Evolutionary conservation across 1,140 invertebrate genomes (phyloP), one percentile per base, ranked within the genome.

Genomic region (Oryzaephilus surinamensis): DNA sequence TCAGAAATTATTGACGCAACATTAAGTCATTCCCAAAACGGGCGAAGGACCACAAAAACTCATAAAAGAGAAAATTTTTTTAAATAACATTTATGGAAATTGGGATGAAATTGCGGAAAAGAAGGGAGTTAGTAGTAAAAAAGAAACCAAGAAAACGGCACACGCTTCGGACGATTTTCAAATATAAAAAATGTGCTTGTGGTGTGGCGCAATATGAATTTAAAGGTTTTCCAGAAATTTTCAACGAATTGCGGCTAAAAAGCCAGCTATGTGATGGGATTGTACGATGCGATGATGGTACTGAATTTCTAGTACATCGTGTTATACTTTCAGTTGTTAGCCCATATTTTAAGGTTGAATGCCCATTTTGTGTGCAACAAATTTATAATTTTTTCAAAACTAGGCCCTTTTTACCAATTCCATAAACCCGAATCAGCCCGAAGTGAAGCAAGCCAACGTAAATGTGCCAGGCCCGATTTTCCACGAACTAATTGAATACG

Each of bases 271-370:
- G 72, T 51, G 74, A 77, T 58, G 73, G 72, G 4, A 58, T 63
- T 8, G 67, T 76, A 21, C 54, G 61, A 30, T 72, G 72, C 50
- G 67, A 68, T 24, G 77, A 77, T 52, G 74, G 75, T 34, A 65
- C 69, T 50, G 65, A 68, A 26, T 76, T 79, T 48, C 61, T 67
- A 40, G 67, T 80, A 17, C 79, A 82, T 45, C 55, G 78, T 38
- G 70, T 71, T 6, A 74, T 83, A 42, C 56, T 83, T 42, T 74
- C 75, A 4, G 70, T 76, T 2, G 69, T 70, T 21, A 79, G 76
- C 59, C 74, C 75, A 7, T 81, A 77, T 57, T 81, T 83, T 57
- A 70, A 70, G n/a, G n/a, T n/a, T n/a, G n/a, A n/a, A n/a, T n/a
- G n/a, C n/a, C n/a, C n/a, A 57, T 69, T 71, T 18, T 64, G 21